A percentile compares a stretch with the other conserved stretches of the same genome.
Evolutionary conservation across 2,797 vertebrate genomes (phyloP).

Genomic region (Enteromius argenteus): DNA sequence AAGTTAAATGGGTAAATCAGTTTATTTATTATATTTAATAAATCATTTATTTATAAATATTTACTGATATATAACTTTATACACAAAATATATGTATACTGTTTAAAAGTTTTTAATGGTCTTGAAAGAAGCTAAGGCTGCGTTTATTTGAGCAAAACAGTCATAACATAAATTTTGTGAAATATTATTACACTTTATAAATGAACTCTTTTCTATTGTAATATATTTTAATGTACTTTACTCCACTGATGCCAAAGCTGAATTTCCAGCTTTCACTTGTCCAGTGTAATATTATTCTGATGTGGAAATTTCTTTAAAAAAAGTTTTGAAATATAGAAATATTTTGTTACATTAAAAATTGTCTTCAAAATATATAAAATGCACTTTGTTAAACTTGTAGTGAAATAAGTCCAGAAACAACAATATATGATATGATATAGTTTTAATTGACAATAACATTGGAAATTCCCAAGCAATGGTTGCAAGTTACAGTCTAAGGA

Average conservation of each 20-base stretch:
- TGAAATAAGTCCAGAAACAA: background rate
- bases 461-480: background rate
- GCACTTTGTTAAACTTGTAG: background rate
- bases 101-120: too few species aligned
- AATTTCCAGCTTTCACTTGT: background rate
- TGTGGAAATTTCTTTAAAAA: too few species aligned
- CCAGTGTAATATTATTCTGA: too few species aligned
- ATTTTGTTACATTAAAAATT: too few species aligned
- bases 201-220: background rate
- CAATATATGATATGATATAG: background rate
- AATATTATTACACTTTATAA: background rate
- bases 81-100: too few species aligned
- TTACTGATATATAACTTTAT: too few species aligned
- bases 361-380: background rate
- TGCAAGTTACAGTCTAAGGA: background rate
- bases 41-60: too few species aligned
- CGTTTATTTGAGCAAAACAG: background rate
- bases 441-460: conserved; percentile 3
- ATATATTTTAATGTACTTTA: too few species aligned
- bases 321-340: too few species aligned
- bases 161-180: background rate
- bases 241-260: background rate
- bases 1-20: too few species aligned
- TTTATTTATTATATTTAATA: too few species aligned
- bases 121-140: background rate